Base-by-base conservation (phyloP, 2,888 invertebrate genomes). In the Noctua janthina region DNA sequence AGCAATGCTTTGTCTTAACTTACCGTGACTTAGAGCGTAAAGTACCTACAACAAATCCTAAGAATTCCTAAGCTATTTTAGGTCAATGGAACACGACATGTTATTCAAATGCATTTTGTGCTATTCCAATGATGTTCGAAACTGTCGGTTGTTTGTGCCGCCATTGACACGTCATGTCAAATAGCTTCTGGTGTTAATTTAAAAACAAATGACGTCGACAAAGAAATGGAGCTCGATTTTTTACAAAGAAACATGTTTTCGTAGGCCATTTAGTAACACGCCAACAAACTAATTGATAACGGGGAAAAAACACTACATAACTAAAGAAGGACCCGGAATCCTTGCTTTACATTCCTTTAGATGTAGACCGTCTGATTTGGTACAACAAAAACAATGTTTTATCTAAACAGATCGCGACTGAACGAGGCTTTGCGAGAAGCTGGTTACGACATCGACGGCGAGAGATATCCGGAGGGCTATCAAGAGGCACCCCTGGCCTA, bases 401-500 rank as follows among this genome's bases (percentile, higher is more conserved):
- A 86, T 92, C 84, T 88, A 84, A 90, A 90, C 93, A 98, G 99
- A 91, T 97, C 98, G 90, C 97, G 99, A 89, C 97, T 99, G 93
- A 98, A 99, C 94, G 97, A 98, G 89, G 98, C 98, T 81, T 97
- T 99, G 76, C 98, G 98, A 78, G 98, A 98, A 79, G 98, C 98
- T 80, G 98, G 98, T 56, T 99, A 98, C 94, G 98, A 99, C 93
- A 98, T 99, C 89, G 98, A 98, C 93, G 98, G 98, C 84, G 98
- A 98, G 92, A 97, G 98, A 85, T 99, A 98, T 95, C 99, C 99
- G 6, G 99, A 99, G 94, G 99, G 99, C 20, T 99, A 99, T 95
- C 99, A 99, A 93, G 99, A 99, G 96, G 99, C 99, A 13, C 99
- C 99, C 0, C 96, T 99, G 79, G 99, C 99, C 70, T 99, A 99